Evolutionary conservation across 2,797 vertebrate genomes (phyloP), one percentile per base, ranked within the genome.

Genomic region (Sebastiscus albofasciatus): DNA sequence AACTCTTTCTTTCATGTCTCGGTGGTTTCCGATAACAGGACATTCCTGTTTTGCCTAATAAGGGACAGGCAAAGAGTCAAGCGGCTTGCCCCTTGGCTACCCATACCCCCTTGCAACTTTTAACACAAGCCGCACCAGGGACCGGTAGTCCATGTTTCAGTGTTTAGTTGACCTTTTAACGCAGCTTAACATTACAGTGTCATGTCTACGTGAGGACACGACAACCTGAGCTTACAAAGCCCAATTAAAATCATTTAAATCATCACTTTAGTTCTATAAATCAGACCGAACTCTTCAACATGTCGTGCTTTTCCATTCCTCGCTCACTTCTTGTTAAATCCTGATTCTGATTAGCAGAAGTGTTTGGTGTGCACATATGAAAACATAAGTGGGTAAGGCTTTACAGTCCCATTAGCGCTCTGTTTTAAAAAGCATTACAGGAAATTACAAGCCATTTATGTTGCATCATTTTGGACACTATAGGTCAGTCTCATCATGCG

Each of bases 31-130:
- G 73, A 34, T 8, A 74, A 58, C 49, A 39, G 72, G 61, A 82
- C 56, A 73, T 79, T 72, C 71, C 62, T 78, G 31, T 74, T 72
- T 66, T 12, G 14, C 14, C 39, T 76, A 84, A 81, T 79, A 56
- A 73, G 65, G 42, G 27, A 49, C 54, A 58, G 58, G 20, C 42
- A 18, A 6, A 9, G 3, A 60, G 33, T 29, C 61, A 22, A 67
- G 71, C 34, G 33, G 56, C 36, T 66, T 58, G 72, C 66, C 84
- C 84, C 56, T 75, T 27, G 67, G 87, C 69, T 71, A 75, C 72
- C 36, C 76, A 77, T 65, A 79, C 58, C 61, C 27, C 61, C 18
- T 13, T 75, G 36, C 81, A 31, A 60, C 67, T 65, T 46, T 72
- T 14, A 66, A 26, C 26, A 66, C 69, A 52, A 18, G 22, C 22